These are phyloP conservation scores for Sialia sialis DNA, from an alignment of 2,113 vertebrate genomes.

Conservation along the genomic window DNA sequence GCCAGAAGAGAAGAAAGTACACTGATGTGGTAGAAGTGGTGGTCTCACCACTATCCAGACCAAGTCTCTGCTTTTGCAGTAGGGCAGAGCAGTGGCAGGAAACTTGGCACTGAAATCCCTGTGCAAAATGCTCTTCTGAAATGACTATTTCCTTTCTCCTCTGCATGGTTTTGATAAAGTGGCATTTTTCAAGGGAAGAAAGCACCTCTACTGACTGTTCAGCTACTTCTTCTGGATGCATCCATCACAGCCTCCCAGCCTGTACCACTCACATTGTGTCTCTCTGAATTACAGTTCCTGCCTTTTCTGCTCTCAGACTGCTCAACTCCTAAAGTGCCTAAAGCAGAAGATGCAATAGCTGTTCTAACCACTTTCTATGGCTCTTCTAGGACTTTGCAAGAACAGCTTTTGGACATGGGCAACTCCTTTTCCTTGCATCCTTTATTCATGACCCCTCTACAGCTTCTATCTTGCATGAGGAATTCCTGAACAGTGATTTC, in stretches of 20 bases:
- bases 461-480: not conserved
- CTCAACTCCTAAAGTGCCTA: not conserved
- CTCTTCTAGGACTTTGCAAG: not conserved
- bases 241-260: not conserved
- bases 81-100: not conserved
- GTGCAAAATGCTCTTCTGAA: not conserved
- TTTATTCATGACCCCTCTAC: not conserved
- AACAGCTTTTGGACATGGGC: not conserved
- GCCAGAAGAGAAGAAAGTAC: not conserved
- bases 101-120: not conserved
- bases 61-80: not conserved
- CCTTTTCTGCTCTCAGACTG: not conserved
- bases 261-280: fast-evolving
- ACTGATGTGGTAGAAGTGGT: not conserved
- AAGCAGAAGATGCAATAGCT: not conserved
- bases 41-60: not conserved
- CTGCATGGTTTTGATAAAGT: not conserved
- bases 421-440: not conserved
- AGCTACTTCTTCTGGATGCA: not conserved
- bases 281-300: not conserved
- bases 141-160: not conserved
- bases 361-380: not conserved
- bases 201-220: not conserved
- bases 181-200: not conserved
- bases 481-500: not conserved